Percentiles rank a stretch among this genome's conserved stretches.
phyloP scores from a whole-genome alignment of 2,113 vertebrate genomes.

The Dendrocopos noguchii region DNA sequence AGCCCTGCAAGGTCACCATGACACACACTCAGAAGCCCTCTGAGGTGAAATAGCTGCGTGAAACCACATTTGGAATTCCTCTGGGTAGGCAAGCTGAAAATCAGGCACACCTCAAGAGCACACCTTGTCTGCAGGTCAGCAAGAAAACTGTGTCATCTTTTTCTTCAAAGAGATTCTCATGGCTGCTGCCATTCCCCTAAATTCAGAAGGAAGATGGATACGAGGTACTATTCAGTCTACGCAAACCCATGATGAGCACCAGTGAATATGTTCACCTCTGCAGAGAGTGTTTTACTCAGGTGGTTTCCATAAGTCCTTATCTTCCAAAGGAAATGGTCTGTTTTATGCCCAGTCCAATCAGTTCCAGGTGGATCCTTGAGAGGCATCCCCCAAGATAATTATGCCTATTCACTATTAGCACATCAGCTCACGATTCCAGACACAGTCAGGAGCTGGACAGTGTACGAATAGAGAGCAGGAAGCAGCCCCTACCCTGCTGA shows the following conservation, averaged over 20 bases:
- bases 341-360: neutral
- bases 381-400: neutral
- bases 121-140: constrained; percentile 41
- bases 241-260: neutral
- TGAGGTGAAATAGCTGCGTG: neutral
- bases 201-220: constrained; percentile 22
- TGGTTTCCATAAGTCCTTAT: neutral
- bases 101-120: constrained; percentile 13
- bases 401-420: neutral
- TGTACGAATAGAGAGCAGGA: neutral
- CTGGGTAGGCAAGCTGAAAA: constrained; percentile 7
- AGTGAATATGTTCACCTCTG: neutral
- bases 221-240: neutral
- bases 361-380: neutral
- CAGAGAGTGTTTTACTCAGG: neutral
- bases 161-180: constrained; percentile 50
- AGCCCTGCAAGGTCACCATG: neutral
- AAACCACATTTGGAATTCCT: constrained; percentile 20
- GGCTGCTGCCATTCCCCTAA: neutral
- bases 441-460: neutral
- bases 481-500: neutral
- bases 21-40: neutral
- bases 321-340: neutral
- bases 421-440: neutral
- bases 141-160: neutral